These are phyloP conservation scores for Phodopus roborovskii DNA, from an alignment of 2,113 vertebrate genomes.

Conservation along the genomic window DNA sequence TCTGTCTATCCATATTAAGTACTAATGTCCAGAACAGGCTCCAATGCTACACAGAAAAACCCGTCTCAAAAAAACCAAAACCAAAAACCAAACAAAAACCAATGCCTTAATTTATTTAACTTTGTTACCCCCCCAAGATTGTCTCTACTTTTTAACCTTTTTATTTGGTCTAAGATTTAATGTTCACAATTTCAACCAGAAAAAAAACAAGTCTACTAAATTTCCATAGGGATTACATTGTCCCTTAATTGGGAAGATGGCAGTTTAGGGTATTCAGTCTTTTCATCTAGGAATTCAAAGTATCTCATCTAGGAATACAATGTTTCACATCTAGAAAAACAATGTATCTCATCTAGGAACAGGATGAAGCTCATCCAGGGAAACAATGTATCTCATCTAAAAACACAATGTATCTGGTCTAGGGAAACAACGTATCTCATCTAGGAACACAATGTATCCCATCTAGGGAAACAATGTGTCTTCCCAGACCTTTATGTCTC, in stretches of 20 bases:
- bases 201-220: background rate
- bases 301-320: background rate
- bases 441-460: background rate
- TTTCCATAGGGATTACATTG: background rate
- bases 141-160: background rate
- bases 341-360: background rate
- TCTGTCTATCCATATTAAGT: background rate
- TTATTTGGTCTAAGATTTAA: constrained; percentile 9
- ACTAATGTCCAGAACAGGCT: background rate
- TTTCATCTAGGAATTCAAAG: background rate
- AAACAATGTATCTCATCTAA: background rate
- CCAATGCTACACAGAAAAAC: too few relatives aligned
- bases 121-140: background rate
- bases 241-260: background rate
- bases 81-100: too few relatives aligned
- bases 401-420: background rate
- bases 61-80: too few relatives aligned
- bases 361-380: background rate
- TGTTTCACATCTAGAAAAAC: background rate
- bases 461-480: background rate
- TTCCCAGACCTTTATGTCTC: background rate
- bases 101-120: background rate
- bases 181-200: background rate
- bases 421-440: background rate
- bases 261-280: background rate